Base-by-base conservation (phyloP, 1,140 invertebrate species). In the Patella vulgata region DNA sequence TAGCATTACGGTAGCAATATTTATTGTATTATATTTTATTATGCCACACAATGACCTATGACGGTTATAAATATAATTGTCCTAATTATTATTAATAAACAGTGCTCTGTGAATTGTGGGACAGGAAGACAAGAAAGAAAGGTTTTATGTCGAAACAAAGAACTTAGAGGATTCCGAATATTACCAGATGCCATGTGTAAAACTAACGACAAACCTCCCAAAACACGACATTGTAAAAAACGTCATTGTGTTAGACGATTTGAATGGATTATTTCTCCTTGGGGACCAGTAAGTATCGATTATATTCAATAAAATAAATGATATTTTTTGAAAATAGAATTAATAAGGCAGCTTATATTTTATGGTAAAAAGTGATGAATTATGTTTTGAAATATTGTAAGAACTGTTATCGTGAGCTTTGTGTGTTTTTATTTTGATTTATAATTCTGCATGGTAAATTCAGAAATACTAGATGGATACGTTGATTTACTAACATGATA, bases 251-350 rank as follows among this genome's bases (percentile, higher is more conserved):
- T 55, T 31, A 53, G 63, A 19, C 28, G 60, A 21, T 69, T 66
- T 63, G 64, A 73, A 33, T 73, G 72, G 70, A 54, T 67, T 19
- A 33, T 74, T 11, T 73, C 70, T 36, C 62, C 70, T 66, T 76
- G 74, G 74, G 71, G 71, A 64, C 71, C 71, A 14, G 74, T 74
- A 68, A 69, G 74, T 70, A n/a, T n/a, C n/a, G n/a, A n/a, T n/a
- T n/a, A 54, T 46, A 17, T 36, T 28, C 21, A 19, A 42, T 8
- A 27, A 1, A 48, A 23, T 42, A 44, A 19, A 48, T 47, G 43
- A 12, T 21, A 50, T 21, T 36, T 25, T 48, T 28, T 31, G 40
- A 21, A 30, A 42, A 31, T 14, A 11, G 30, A 46, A 30, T 9
- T 55, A 40, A 14, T 11, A 4, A 23, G n/a, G n/a, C n/a, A 44